A percentile compares a stretch with the other conserved stretches of the same genome.
phyloP scores from a whole-genome alignment of 2,113 vertebrate genomes.

The Caloenas nicobarica region DNA sequence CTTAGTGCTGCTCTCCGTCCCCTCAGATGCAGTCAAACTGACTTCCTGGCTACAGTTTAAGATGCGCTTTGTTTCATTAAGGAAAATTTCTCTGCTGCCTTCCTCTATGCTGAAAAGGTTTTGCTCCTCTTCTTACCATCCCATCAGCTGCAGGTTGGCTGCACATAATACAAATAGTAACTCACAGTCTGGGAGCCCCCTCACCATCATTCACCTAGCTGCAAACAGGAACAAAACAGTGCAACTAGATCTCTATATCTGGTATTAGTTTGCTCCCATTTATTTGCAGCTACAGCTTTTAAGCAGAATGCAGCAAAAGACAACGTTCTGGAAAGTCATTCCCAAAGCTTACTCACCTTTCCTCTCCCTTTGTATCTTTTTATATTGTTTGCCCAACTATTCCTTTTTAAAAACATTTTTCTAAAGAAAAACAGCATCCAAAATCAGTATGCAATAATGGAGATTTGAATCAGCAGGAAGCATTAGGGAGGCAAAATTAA shows the following conservation, averaged over 20 bases:
- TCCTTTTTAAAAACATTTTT: background rate
- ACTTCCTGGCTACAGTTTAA: background rate
- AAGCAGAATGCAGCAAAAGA: background rate
- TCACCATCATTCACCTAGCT: background rate
- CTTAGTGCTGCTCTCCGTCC: background rate
- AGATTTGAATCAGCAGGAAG: background rate
- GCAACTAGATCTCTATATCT: background rate
- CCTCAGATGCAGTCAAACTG: background rate
- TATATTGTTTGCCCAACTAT: background rate
- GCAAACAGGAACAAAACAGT: background rate
- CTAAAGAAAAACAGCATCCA: background rate
- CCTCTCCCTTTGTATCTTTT: background rate
- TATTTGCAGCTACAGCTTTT: background rate
- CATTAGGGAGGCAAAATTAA: background rate
- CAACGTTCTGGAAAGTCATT: background rate
- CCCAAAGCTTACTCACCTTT: background rate
- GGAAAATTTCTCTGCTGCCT: background rate
- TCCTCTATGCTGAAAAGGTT: background rate
- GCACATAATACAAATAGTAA: background rate
- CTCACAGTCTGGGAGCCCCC: background rate
- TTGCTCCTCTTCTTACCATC: background rate
- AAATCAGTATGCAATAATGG: background rate
- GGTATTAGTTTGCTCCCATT: background rate
- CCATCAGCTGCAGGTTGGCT: background rate
- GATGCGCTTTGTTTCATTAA: background rate